These are phyloP conservation scores for Ammodytes marinus DNA, from an alignment of 2,113 vertebrate species.

Conservation along the genomic window DNA sequence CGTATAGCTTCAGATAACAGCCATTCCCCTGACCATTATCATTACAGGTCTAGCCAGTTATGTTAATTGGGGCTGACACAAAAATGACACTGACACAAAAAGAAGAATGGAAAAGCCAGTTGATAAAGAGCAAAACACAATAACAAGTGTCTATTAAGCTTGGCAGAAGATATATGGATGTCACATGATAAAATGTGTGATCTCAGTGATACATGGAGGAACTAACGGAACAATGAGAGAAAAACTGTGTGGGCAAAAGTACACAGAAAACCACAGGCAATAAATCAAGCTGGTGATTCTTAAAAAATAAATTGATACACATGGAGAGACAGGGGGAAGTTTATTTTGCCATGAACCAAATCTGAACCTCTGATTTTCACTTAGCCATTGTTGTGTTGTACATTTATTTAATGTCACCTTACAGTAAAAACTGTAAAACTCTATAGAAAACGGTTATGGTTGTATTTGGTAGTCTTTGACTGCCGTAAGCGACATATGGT, in stretches of 20 bases:
- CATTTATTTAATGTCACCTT: constrained; percentile 1
- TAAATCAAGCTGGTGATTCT: constrained; percentile 38
- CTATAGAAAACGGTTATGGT: not conserved
- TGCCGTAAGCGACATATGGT: no score
- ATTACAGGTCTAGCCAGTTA: constrained; percentile 61
- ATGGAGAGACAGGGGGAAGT: constrained; percentile 10
- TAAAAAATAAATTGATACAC: constrained; percentile 3
- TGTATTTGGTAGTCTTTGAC: no score
- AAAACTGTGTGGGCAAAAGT: constrained; percentile 18
- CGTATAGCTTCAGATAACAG: constrained; percentile 53
- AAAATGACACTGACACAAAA: constrained; percentile 54
- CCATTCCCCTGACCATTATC: constrained; percentile 66
- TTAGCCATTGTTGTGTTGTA: not conserved
- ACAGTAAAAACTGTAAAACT: not conserved
- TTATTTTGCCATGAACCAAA: constrained; percentile 24
- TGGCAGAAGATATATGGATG: constrained; percentile 27
- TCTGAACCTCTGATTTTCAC: constrained; percentile 5
- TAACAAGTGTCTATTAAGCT: constrained; percentile 38
- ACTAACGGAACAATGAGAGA: constrained; percentile 2
- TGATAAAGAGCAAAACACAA: constrained; percentile 46
- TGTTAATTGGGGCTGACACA: constrained; percentile 61
- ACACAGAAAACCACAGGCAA: constrained; percentile 7
- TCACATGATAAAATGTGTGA: constrained; percentile 28
- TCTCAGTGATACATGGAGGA: constrained; percentile 16
- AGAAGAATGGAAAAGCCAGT: constrained; percentile 34